Conservation (phyloP, 2,888 invertebrate species). For the Mythimna ferrago region DNA sequence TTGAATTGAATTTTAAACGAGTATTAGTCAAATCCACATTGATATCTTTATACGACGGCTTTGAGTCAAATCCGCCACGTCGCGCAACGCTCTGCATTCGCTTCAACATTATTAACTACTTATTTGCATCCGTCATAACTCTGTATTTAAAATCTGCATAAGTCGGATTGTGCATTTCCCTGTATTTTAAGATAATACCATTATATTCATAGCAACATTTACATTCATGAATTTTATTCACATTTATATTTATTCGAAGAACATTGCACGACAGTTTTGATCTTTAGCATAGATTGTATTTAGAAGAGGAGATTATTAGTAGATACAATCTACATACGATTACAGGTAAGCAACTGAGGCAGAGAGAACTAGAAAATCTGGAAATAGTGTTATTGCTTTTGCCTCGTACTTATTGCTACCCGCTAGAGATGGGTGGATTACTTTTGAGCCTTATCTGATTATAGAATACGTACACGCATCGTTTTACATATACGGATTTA, state of each 20-base stretch:
- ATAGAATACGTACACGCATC: conserved; percentile 15
- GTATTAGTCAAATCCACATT: conserved; percentile 75
- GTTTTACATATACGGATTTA: conserved; percentile 20
- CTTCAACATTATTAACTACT: conserved; percentile 62
- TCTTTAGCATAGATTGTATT: conserved; percentile 54
- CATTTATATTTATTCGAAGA: conserved; percentile 52
- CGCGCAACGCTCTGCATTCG: conserved; percentile 42
- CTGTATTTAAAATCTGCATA: conserved; percentile 59
- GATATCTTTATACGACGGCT: conserved; percentile 80
- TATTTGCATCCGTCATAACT: conserved; percentile 68
- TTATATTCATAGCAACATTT: conserved; percentile 53
- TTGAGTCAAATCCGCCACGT: conserved; percentile 58
- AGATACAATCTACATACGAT: conserved; percentile 60
- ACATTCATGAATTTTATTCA: conserved; percentile 60
- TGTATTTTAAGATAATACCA: conserved; percentile 52
- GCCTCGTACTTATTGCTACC: conserved; percentile 14
- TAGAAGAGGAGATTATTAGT: conserved; percentile 54
- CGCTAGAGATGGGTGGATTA: conserved; percentile 26
- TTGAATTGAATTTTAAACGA: conserved; percentile 74
- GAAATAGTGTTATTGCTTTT: conserved; percentile 45
- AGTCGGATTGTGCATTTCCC: conserved; percentile 51
- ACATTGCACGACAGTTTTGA: conserved; percentile 38
- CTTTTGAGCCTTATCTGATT: conserved; percentile 30
- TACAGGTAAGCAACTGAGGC: conserved; percentile 31
- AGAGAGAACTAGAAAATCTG: conserved; percentile 52